Evolutionary conservation across 1,140 invertebrate genomes (phyloP).

Genomic region (Meloidogyne floridensis): DNA sequence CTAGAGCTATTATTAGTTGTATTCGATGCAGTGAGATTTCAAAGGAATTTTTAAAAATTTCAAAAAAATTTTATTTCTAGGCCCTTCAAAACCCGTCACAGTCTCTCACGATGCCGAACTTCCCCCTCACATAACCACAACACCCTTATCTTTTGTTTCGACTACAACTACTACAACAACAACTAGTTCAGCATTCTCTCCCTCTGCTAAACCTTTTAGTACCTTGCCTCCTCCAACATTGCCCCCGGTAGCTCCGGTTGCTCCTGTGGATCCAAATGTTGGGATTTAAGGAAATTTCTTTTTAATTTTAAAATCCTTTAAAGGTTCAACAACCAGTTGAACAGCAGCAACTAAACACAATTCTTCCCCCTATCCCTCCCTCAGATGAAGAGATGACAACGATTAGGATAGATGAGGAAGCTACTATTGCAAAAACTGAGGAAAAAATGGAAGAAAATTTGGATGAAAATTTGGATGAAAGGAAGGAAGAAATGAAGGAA

Average conservation of each 20-base stretch:
- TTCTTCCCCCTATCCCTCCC: not conserved
- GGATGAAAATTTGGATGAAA: not conserved
- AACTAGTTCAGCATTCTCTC: not conserved
- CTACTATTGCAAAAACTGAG: not conserved
- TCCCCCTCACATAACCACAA: not conserved
- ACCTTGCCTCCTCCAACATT: not conserved
- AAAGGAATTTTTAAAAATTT: not conserved
- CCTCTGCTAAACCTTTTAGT: not conserved
- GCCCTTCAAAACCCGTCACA: conserved; percentile 35
- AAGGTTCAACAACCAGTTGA: not conserved
- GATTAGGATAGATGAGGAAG: not conserved
- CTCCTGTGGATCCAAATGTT: not conserved
- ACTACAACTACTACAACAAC: not conserved
- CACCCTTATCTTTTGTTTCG: not conserved
- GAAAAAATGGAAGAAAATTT: not conserved
- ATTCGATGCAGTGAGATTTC: conserved; percentile 40
- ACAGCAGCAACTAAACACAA: not conserved
- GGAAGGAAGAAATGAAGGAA: not conserved
- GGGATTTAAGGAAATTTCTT: not conserved
- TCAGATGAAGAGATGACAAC: not conserved
- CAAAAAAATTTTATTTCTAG: conserved; percentile 10
- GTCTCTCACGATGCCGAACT: conserved; percentile 44
- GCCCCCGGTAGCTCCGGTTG: not conserved
- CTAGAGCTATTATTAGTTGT: conserved; percentile 40
- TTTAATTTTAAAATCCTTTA: not conserved